Base-by-base conservation (phyloP, 2,113 vertebrate genomes). In the Cervus canadensis region DNA sequence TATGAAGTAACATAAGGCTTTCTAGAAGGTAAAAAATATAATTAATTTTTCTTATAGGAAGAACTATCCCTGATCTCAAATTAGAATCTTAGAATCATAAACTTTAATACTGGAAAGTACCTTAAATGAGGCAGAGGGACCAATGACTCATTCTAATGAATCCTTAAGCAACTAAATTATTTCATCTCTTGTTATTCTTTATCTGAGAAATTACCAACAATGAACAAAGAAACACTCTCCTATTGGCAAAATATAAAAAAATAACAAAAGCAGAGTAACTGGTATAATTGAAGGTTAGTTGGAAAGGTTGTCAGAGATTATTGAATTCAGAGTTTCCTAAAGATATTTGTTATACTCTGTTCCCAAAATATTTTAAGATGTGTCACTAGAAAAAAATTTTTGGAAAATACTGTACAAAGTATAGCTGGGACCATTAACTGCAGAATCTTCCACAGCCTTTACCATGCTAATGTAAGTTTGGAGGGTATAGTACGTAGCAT, bases 31-130 rank as follows among this genome's bases (percentile, higher is more conserved):
- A 76, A 57, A 87, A 87, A 87, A 71, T 48, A 89, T 7, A 85
- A 74, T 86, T 88, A 83, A 95, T 81, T 94, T 82, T 96, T 90
- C 85, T 89, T 86, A 79, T 43, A 81, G 60, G 50, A 87, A 89
- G 26, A 84, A 81, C 57, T 95, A 76, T 92, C 89, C 30, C 50
- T 89, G 43, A 62, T 81, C 59, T 93, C 90, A 85, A 88, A 78
- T 94, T 97, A 91, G 52, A 95, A 92, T 60, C 74, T 90, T 94
- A 91, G 54, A 90, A 96, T 93, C 90, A 57, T 86, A 64, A 92
- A 88, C 64, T 71, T 90, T 93, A 94, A 59, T 74, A 25, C 67
- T 89, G 82, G 54, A 95, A 98, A 97, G 93, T 79, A 94, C 82
- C 91, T 93, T 89, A 57, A 78, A 74, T 10, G 33, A 94, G 13